Percentiles rank a stretch among this genome's conserved stretches.
phyloP scores from a whole-genome alignment of 2,113 vertebrate species.

The Callipepla californica region DNA sequence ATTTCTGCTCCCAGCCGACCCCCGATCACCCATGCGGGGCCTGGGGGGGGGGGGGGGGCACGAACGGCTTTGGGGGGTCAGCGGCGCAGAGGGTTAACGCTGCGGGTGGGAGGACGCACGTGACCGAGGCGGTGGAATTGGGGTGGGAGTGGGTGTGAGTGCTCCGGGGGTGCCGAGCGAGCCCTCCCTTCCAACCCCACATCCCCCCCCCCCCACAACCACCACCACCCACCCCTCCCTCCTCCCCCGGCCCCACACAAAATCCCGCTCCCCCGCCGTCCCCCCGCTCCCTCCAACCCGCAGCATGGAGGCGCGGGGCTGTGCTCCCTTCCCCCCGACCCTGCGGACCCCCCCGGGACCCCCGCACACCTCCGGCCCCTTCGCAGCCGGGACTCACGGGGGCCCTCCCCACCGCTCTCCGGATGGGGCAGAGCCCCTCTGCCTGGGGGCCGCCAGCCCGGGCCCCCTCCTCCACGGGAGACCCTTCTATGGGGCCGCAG shows the following conservation, averaged over 20 bases:
- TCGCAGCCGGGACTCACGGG: not conserved
- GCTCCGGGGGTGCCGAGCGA: not conserved
- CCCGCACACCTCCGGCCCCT: constrained; percentile 41
- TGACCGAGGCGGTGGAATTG: constrained; percentile 80
- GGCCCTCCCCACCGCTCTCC: constrained; percentile 49
- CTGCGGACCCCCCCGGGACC: constrained; percentile 60
- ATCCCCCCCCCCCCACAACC: not conserved
- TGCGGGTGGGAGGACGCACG: constrained; percentile 67
- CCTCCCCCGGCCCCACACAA: not conserved
- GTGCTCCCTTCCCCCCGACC: constrained; percentile 82
- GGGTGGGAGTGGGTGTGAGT: constrained; percentile 57
- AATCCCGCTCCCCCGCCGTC: not conserved
- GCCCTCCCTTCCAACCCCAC: constrained; percentile 11
- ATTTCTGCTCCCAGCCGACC: rapidly evolving
- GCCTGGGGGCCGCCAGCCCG: constrained; percentile 78
- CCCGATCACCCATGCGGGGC: not conserved
- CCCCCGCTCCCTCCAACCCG: not conserved
- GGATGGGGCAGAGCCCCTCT: constrained; percentile 80
- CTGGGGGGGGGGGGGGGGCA: not conserved
- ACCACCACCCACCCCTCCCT: not conserved
- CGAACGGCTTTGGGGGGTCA: not conserved
- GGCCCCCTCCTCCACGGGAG: constrained; percentile 78
- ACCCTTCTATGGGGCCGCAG: constrained; percentile 77
- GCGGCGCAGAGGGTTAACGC: constrained; percentile 79
- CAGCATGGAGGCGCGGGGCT: constrained; percentile 85